Percentiles rank a stretch among this genome's conserved stretches.
Conservation (phyloP, 2,113 vertebrate genomes). For the Chloroceryle aenea region DNA sequence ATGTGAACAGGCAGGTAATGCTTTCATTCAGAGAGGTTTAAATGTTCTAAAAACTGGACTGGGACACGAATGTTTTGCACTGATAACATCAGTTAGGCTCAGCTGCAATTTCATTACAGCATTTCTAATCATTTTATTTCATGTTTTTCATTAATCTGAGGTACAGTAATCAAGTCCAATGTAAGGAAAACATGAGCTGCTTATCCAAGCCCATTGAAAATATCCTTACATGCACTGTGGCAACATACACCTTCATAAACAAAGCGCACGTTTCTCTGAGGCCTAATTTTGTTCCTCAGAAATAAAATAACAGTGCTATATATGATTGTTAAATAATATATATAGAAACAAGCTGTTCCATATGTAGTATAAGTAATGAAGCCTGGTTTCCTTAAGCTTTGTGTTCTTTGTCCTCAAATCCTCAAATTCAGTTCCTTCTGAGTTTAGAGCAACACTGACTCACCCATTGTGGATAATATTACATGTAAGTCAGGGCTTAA, state of each 20-base stretch:
- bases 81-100: neutral
- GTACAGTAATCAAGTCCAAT: neutral
- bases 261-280: neutral
- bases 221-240: neutral
- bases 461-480: neutral
- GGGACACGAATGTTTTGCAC: neutral
- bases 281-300: neutral
- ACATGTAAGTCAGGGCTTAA: neutral
- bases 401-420: slow-evolving; percentile 31
- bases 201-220: neutral
- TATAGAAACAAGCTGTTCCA: slow-evolving; percentile 18
- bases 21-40: neutral
- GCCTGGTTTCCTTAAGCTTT: neutral
- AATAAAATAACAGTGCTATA: neutral
- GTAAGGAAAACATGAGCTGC: neutral
- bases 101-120: neutral
- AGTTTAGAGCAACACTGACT: neutral
- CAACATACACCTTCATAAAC: neutral
- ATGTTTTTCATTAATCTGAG: neutral
- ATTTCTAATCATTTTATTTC: neutral
- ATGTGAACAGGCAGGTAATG: neutral
- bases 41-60: neutral
- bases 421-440: neutral
- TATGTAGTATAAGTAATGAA: neutral
- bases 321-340: neutral